Evolutionary conservation across 2,888 invertebrate species (phyloP).

Genomic region (Oligia fasciuncula): DNA sequence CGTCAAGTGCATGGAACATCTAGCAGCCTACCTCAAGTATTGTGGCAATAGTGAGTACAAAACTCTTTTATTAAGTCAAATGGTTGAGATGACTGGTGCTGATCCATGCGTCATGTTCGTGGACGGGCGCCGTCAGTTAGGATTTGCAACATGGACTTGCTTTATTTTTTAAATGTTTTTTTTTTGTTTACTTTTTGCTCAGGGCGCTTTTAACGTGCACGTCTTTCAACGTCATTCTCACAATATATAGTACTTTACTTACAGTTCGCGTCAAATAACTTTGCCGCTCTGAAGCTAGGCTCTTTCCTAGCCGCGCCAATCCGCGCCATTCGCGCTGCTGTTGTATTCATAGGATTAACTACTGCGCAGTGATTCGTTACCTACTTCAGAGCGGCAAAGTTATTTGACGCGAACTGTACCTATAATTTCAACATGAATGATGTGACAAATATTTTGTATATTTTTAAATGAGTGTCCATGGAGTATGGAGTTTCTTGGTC

Average conservation of each 20-base stretch:
- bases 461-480: background rate
- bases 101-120: background rate
- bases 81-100: background rate
- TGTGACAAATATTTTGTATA: background rate
- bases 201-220: too few species aligned
- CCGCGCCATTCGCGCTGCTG: too few species aligned
- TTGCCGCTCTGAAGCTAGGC: too few species aligned
- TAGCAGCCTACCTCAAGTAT: constrained; percentile 96
- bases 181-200: background rate
- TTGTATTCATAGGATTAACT: too few species aligned
- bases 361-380: too few species aligned
- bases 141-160: background rate
- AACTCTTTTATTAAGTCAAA: background rate
- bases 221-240: background rate
- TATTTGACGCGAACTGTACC: too few species aligned
- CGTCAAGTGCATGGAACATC: constrained; percentile 95
- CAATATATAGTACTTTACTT: too few species aligned
- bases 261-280: too few species aligned
- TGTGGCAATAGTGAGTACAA: constrained; percentile 90
- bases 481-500: too few species aligned
- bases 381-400: too few species aligned
- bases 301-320: too few species aligned
- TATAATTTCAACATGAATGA: too few species aligned
- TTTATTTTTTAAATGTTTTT: background rate
- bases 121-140: background rate